Percentiles rank a stretch among this genome's conserved stretches.
Evolutionary conservation across 2,888 invertebrate genomes (phyloP).

Genomic region (Drosophila pseudotakahashii): DNA sequence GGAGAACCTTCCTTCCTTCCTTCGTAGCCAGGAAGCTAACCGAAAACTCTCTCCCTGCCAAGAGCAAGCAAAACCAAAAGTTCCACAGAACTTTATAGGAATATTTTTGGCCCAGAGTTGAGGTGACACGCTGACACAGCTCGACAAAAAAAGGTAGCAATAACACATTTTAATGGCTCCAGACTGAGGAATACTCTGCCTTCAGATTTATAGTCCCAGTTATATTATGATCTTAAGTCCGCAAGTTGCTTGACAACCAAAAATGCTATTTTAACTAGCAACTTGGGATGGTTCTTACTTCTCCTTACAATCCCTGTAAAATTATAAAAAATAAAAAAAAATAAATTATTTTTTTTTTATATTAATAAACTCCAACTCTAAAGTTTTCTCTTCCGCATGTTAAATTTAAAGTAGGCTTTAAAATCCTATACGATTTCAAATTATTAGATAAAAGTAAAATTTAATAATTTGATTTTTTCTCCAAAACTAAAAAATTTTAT

Average conservation of each 20-base stretch:
- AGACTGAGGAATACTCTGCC: not conserved
- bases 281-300: not conserved
- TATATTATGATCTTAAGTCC: not conserved
- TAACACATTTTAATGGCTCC: not conserved
- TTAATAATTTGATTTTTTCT: too few relatives aligned
- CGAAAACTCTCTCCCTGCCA: constrained; percentile 25
- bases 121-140: constrained; percentile 24
- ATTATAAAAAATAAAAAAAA: too few relatives aligned
- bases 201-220: not conserved
- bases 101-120: constrained; percentile 13
- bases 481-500: too few relatives aligned
- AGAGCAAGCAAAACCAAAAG: constrained; percentile 23
- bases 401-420: too few relatives aligned
- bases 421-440: too few relatives aligned
- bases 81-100: constrained; percentile 23
- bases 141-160: constrained; percentile 9
- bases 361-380: too few relatives aligned
- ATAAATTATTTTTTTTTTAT: too few relatives aligned
- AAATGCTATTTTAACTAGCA: not conserved
- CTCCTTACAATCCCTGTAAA: too few relatives aligned
- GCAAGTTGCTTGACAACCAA: not conserved
- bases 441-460: too few relatives aligned
- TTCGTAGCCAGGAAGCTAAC: constrained; percentile 38
- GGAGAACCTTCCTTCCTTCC: constrained; percentile 21
- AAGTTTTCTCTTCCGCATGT: too few relatives aligned